phyloP scores from a whole-genome alignment of 2,113 vertebrate species.

The Notechis scutatus region DNA sequence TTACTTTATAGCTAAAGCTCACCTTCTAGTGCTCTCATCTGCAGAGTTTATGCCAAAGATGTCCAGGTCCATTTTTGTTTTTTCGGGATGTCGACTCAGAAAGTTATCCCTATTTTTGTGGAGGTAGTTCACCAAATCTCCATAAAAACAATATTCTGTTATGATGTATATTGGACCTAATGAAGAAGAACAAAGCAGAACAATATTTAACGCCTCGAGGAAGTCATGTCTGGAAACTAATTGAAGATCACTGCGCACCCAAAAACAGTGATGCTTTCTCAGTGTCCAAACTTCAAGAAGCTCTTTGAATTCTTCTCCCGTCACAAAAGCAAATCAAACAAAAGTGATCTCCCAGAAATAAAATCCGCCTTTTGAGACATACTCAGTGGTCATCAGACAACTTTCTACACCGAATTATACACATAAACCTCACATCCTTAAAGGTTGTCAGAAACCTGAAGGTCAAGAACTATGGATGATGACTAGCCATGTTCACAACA shows the following conservation, averaged over 20 bases:
- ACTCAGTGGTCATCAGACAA: too few relatives aligned
- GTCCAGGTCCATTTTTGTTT: constrained; percentile 92
- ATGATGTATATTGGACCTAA: constrained; percentile 98
- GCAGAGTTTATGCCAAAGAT: constrained; percentile 93
- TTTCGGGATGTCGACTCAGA: constrained; percentile 84
- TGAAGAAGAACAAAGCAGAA: constrained; percentile 29
- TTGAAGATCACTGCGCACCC: not conserved
- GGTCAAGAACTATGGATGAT: not conserved
- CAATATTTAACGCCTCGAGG: not conserved
- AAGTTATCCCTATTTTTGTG: constrained; percentile 97
- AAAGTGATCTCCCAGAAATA: too few relatives aligned
- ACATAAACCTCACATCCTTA: not conserved
- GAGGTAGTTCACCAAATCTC: constrained; percentile 96
- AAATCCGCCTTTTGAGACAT: not conserved
- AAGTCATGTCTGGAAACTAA: not conserved
- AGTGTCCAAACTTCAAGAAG: not conserved
- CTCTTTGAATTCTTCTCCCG: not conserved
- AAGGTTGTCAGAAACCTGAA: not conserved
- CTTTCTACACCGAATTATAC: not conserved
- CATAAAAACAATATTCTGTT: constrained; percentile 97
- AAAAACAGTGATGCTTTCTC: too few relatives aligned
- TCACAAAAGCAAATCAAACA: not conserved
- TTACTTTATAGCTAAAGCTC: constrained; percentile 3
- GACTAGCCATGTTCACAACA: not conserved
- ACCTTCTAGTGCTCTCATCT: constrained; percentile 96